Evolutionary conservation across 2,888 invertebrate species (phyloP).

Genomic region (Cerastis rubricosa): DNA sequence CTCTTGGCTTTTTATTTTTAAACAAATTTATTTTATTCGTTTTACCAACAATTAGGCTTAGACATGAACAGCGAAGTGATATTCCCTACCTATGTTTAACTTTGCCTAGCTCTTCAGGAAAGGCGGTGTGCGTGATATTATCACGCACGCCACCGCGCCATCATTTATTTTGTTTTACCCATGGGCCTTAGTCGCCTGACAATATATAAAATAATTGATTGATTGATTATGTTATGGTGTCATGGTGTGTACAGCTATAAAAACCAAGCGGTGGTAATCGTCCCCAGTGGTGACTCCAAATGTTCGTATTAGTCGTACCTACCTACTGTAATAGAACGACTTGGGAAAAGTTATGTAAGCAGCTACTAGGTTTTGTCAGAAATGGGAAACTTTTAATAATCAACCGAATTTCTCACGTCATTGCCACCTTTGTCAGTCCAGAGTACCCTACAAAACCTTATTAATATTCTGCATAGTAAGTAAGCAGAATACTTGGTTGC

Average conservation of each 20-base stretch:
- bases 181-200: too few relatives aligned
- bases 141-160: background rate
- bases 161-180: too few relatives aligned
- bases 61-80: background rate
- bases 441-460: background rate
- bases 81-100: background rate
- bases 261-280: background rate
- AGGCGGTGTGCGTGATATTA: background rate
- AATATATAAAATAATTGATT: too few relatives aligned
- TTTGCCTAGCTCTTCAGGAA: background rate
- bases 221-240: background rate
- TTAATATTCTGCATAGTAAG: conserved; percentile 22
- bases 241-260: background rate
- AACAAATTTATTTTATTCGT: too few relatives aligned
- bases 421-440: background rate
- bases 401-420: too few relatives aligned
- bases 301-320: too few relatives aligned
- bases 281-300: background rate
- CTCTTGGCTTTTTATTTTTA: too few relatives aligned
- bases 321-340: background rate
- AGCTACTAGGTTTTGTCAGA: too few relatives aligned
- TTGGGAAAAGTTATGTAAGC: background rate
- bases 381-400: background rate
- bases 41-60: background rate
- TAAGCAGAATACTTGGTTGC: background rate